Base-by-base conservation (phyloP, 23 tunicate genomes). In the Phallusia fumigata region DNA sequence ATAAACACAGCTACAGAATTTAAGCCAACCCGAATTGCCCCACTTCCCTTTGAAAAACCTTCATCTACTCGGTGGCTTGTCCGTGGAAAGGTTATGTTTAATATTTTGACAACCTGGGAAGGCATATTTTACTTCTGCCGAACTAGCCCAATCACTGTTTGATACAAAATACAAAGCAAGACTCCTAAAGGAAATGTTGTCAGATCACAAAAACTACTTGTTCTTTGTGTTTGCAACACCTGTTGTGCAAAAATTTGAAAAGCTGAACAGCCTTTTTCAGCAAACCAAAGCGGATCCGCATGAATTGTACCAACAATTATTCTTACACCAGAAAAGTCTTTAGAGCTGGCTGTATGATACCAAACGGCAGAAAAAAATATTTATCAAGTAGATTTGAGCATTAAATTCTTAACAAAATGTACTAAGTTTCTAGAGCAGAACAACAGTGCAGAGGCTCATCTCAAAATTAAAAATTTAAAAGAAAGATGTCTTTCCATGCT, bases 11-110 rank as follows among this genome's bases (percentile, higher is more conserved):
- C 47, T 15, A 76, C 80, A 84, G 81, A 76, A 30, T 24, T 32
- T 51, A n/a, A 30, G 15, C 74, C 31, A 75, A 19, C 73, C 19
- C 30, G 81, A 84, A 84, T 13, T 21, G 82, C 52, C 2, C 87
- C 81, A 51, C 82, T 84, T 0, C 82, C 87, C 32, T 84, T 84
- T 76, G 53, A 76, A 76, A 84, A 76, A 77, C 32, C 35, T 10
- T 84, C 81, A 8, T 84, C 87, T 33, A 84, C 87, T 34, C 36
- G 87, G 13, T 84, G 87, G 87, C 87, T 84, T 50, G 74, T 84
- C 31, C 81, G 74, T 21, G 87, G 87, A 49, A 84, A 84, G 52
- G 88, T 77, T 30, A 40, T 85, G 82, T 85, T 35, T 35, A 85
- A 85, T 73, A 33, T 85, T 40, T 78, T 85, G 58, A 32, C 53